Evolutionary conservation across 2,797 vertebrate species (phyloP).

Genomic region (Crocidura indochinensis): DNA sequence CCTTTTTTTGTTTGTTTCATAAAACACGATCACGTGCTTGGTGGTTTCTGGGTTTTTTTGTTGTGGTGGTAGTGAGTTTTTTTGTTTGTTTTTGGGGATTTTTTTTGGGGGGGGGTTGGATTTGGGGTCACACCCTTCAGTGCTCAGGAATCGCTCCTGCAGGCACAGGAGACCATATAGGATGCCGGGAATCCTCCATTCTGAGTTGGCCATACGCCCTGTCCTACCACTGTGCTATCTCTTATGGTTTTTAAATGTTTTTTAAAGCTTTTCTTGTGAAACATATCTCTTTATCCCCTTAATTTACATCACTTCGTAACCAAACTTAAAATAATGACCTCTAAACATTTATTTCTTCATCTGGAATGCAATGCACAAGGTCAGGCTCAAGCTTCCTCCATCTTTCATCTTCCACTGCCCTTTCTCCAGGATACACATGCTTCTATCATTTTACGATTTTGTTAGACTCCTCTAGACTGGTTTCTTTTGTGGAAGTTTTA

Average conservation of each 20-base stretch:
- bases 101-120: no score
- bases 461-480: neutral
- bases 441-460: neutral
- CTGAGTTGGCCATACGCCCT: no score
- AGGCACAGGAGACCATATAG: no score
- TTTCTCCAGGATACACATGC: neutral
- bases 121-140: no score
- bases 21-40: conserved; percentile 35
- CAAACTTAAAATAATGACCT: neutral
- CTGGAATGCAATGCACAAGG: neutral
- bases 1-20: neutral
- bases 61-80: no score
- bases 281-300: no score
- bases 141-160: no score
- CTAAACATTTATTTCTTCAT: neutral
- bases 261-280: neutral
- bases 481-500: conserved; percentile 29
- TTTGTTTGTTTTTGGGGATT: no score
- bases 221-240: no score
- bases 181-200: no score
- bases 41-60: no score
- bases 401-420: neutral
- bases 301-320: neutral
- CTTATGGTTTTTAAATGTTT: neutral
- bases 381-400: neutral